These are phyloP conservation scores for Camelus dromedarius DNA, from an alignment of 2,113 vertebrate genomes.

Conservation along the genomic window DNA sequence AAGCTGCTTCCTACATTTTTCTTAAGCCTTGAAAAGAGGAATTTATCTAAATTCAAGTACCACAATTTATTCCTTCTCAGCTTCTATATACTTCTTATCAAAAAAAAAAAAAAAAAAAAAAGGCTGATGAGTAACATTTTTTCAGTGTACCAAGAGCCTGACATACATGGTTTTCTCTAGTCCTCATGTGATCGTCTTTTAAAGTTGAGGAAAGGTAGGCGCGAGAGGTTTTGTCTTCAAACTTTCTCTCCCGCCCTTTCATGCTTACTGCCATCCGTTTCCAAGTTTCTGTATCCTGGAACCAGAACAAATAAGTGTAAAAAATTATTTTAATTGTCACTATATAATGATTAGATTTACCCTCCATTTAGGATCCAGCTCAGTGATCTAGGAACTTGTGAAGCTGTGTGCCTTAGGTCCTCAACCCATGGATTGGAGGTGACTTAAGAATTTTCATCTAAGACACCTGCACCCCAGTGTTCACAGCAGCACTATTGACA, in stretches of 20 bases:
- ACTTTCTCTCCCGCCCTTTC: background rate
- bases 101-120: background rate
- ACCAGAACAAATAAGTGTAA: background rate
- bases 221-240: no score
- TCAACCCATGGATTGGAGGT: background rate
- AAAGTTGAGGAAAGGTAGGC: background rate
- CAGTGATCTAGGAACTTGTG: background rate
- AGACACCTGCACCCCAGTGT: no score
- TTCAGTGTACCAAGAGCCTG: background rate
- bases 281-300: background rate
- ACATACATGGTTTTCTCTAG: background rate
- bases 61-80: background rate
- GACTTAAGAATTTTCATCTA: background rate
- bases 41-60: background rate
- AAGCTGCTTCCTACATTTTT: slow-evolving; percentile 21
- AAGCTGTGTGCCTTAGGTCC: background rate
- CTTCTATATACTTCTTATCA: background rate
- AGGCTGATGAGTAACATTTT: background rate
- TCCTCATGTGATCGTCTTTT: background rate
- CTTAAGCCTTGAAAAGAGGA: background rate
- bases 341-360: background rate
- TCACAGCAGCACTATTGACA: no score
- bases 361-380: background rate
- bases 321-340: background rate
- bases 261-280: background rate